phyloP scores from a whole-genome alignment of 2,113 vertebrate species.

The Tenrec ecaudatus region DNA sequence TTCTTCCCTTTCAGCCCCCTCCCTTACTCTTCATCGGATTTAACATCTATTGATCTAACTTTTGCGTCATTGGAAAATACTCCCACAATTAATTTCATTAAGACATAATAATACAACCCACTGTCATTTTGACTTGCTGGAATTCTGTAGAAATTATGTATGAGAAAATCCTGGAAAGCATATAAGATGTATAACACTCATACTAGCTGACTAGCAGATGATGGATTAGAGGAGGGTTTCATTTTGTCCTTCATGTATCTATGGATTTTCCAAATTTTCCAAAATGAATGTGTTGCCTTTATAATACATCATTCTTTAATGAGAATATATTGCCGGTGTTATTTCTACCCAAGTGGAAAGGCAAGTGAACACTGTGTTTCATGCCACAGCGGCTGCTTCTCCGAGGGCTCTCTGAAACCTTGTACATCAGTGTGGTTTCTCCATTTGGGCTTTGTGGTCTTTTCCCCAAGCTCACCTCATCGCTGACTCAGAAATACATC shows the following conservation, averaged over 20 bases:
- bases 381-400: background rate
- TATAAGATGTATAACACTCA: background rate
- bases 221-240: background rate
- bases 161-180: background rate
- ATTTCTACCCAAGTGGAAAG: background rate
- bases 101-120: background rate
- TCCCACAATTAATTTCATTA: background rate
- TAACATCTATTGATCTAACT: background rate
- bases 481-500: background rate
- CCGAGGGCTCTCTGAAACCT: background rate
- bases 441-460: background rate
- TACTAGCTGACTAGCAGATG: background rate
- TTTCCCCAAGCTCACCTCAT: background rate
- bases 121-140: background rate
- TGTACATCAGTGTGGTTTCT: background rate
- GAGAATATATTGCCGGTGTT: background rate
- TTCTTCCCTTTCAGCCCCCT: too few relatives aligned
- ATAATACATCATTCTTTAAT: slow-evolving; percentile 39
- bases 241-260: slow-evolving; percentile 42
- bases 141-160: slow-evolving; percentile 4
- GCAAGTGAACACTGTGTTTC: background rate
- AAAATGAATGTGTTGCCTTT: slow-evolving; percentile 3
- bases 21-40: background rate
- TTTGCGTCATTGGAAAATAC: slow-evolving; percentile 5
- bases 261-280: slow-evolving; percentile 34